phyloP scores from a whole-genome alignment of 2,888 invertebrate species.

The Drosophila bunnanda region DNA sequence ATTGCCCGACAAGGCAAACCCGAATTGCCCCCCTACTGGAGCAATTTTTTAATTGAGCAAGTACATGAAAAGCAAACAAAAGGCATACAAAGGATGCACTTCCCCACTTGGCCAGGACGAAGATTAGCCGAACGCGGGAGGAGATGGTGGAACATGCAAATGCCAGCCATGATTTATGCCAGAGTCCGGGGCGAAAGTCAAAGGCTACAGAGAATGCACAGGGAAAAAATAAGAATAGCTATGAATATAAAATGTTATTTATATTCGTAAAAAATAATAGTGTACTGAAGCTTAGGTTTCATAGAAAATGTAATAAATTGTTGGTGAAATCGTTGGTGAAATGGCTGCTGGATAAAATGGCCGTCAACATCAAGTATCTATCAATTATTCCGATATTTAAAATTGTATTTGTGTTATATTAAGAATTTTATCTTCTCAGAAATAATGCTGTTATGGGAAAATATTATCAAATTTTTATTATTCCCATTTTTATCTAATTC shows the following conservation, averaged over 20 bases:
- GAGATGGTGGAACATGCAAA: constrained; percentile 59
- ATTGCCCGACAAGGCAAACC: constrained; percentile 68
- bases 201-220: constrained; percentile 11
- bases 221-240: background rate
- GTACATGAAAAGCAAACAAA: constrained; percentile 56
- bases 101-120: constrained; percentile 49
- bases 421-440: too few relatives aligned
- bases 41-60: constrained; percentile 75
- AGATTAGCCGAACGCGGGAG: constrained; percentile 55
- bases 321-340: background rate
- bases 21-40: constrained; percentile 27
- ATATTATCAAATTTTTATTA: too few relatives aligned
- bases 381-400: too few relatives aligned
- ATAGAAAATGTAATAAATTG: too few relatives aligned
- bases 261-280: too few relatives aligned
- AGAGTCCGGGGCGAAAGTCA: constrained; percentile 31
- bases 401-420: too few relatives aligned
- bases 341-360: background rate
- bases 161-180: constrained; percentile 76
- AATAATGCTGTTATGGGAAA: too few relatives aligned
- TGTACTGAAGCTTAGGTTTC: too few relatives aligned
- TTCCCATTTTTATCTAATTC: background rate
- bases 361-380: too few relatives aligned
- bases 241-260: too few relatives aligned
- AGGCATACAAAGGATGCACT: constrained; percentile 63